These are phyloP conservation scores for Hydrotaea diabolus DNA, from an alignment of 2,888 invertebrate species.

Conservation along the genomic window DNA sequence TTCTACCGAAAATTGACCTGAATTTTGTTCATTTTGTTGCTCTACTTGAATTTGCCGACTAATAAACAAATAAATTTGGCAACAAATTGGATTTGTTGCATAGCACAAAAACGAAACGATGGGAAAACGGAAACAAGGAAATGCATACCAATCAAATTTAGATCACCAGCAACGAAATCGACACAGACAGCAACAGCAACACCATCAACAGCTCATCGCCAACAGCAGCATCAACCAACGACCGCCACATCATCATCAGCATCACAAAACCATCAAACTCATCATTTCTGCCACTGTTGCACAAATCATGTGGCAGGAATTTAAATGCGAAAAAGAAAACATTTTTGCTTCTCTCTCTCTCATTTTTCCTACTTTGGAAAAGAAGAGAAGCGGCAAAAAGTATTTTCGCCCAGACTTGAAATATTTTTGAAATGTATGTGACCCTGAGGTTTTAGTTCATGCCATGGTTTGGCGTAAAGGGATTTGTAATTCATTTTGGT, in stretches of 20 bases:
- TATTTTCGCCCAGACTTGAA: neutral
- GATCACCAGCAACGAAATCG: neutral
- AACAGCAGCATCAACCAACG: neutral
- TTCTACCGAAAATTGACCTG: slow-evolving; percentile 1
- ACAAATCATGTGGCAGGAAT: too few species aligned
- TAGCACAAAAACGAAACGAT: neutral
- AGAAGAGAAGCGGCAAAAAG: too few species aligned
- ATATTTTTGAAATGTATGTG: neutral
- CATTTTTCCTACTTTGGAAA: neutral
- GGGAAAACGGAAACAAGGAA: slow-evolving; percentile 1
- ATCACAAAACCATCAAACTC: too few species aligned
- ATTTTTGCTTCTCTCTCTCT: too few species aligned
- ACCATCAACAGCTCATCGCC: neutral
- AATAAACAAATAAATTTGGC: neutral
- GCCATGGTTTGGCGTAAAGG: neutral
- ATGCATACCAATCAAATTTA: slow-evolving; percentile 11
- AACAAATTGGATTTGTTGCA: neutral
- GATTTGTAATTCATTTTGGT: neutral
- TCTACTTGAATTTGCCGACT: neutral
- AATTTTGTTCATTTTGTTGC: neutral
- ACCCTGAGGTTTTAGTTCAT: neutral
- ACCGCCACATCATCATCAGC: too few species aligned
- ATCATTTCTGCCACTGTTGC: too few species aligned
- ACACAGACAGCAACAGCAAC: neutral
- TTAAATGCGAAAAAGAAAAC: too few species aligned